phyloP scores from a whole-genome alignment of 2,888 invertebrate genomes.

The Hirtodrosophila cameraria region DNA sequence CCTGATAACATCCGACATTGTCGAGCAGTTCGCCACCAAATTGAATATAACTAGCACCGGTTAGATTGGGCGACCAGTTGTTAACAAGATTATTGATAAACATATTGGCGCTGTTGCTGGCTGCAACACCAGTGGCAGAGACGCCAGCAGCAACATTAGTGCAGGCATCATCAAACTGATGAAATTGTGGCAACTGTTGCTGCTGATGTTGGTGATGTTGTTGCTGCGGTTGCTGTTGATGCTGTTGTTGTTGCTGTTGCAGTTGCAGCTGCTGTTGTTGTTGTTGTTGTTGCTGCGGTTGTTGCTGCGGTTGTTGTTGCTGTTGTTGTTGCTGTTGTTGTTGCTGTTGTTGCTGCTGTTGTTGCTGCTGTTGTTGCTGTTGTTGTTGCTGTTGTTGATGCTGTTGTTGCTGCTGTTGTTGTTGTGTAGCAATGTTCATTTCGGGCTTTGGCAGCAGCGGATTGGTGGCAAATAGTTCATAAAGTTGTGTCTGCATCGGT shows the following conservation, averaged over 20 bases:
- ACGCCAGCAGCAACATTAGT: slow-evolving; percentile 13
- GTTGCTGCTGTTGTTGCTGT: slow-evolving; percentile 16
- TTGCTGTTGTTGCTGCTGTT: slow-evolving; percentile 1
- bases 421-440: slow-evolving; percentile 38
- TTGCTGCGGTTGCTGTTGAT: slow-evolving; percentile 16
- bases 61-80: slow-evolving; percentile 83
- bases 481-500: slow-evolving; percentile 77
- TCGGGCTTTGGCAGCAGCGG: slow-evolving; percentile 77
- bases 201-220: slow-evolving; percentile 27
- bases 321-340: slow-evolving; percentile 38
- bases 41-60: slow-evolving; percentile 81
- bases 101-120: slow-evolving; percentile 74
- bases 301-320: slow-evolving; percentile 36
- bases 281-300: slow-evolving; percentile 29
- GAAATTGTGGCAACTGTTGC: slow-evolving; percentile 20
- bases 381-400: slow-evolving; percentile 34
- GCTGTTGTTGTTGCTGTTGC: slow-evolving; percentile 2
- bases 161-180: slow-evolving; percentile 51
- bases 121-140: slow-evolving; percentile 17
- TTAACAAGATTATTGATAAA: slow-evolving; percentile 82
- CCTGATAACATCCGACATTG: slow-evolving; percentile 30
- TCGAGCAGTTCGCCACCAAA: slow-evolving; percentile 66
- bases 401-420: slow-evolving; percentile 40
- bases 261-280: slow-evolving; percentile 12
- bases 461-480: slow-evolving; percentile 83